phyloP scores from a whole-genome alignment of 2,797 vertebrate species.

The Lutjanus campechanus region DNA sequence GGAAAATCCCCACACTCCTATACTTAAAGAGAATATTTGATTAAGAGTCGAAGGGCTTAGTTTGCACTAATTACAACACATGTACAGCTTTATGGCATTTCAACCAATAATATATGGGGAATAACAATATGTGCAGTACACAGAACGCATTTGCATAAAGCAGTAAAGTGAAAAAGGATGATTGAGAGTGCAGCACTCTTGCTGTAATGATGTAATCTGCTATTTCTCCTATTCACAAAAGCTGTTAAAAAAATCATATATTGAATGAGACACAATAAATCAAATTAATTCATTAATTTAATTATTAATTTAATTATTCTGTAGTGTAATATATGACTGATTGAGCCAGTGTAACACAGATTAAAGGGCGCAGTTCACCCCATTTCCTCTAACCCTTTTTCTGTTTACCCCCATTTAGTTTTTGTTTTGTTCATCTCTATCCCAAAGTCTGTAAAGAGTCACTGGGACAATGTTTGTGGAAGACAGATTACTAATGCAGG shows the following conservation, averaged over 20 bases:
- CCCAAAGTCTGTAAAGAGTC: not conserved
- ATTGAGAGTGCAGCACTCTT: not conserved
- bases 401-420: not conserved
- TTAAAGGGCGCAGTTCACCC: not conserved
- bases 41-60: constrained; percentile 5
- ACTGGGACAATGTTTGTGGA: not conserved
- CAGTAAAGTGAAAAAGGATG: constrained; percentile 12
- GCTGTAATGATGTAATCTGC: not conserved
- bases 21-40: constrained; percentile 54
- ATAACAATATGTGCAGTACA: not conserved
- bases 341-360: not conserved
- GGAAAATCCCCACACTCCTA: constrained; percentile 33
- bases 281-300: too few species aligned
- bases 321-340: not conserved
- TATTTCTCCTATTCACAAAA: not conserved
- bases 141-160: constrained; percentile 13
- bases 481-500: not conserved
- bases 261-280: not conserved
- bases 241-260: not conserved
- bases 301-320: too few species aligned
- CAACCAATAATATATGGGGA: constrained; percentile 7
- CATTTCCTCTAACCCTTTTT: not conserved
- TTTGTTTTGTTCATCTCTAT: not conserved
- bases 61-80: constrained; percentile 38
- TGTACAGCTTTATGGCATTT: constrained; percentile 6